These are phyloP conservation scores for Mesaphorura yosii DNA, from an alignment of 1,140 invertebrate genomes.

Conservation along the genomic window DNA sequence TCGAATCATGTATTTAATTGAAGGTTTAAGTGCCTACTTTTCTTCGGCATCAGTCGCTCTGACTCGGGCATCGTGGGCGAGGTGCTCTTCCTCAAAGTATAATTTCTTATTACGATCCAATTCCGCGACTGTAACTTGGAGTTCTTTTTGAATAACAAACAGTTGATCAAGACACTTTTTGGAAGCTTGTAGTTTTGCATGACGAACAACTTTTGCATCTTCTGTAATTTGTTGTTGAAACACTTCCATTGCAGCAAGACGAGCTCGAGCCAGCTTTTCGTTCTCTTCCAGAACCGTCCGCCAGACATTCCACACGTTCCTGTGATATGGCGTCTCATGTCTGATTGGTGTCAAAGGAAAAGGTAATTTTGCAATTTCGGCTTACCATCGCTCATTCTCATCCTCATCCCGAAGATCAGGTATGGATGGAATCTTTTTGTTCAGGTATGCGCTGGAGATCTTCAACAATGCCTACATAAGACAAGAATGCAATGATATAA, in stretches of 20 bases:
- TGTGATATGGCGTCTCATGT: slow-evolving; percentile 37
- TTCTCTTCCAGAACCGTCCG: slow-evolving; percentile 86
- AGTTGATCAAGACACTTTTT: slow-evolving; percentile 83
- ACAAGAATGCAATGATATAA: slow-evolving; percentile 6
- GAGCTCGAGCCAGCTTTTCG: slow-evolving; percentile 78
- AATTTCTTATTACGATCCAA: slow-evolving; percentile 88
- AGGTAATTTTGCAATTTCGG: slow-evolving; percentile 15
- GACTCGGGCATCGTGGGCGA: slow-evolving; percentile 83
- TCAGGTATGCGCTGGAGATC: slow-evolving; percentile 76
- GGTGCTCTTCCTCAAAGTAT: slow-evolving; percentile 90
- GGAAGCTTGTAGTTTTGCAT: slow-evolving; percentile 69
- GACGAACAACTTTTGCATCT: slow-evolving; percentile 70
- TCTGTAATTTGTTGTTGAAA: slow-evolving; percentile 89
- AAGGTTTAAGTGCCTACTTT: too few species aligned
- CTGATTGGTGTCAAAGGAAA: neutral
- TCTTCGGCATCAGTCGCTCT: slow-evolving; percentile 92
- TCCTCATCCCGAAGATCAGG: slow-evolving; percentile 76
- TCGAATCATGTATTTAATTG: too few species aligned
- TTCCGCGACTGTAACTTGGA: slow-evolving; percentile 73
- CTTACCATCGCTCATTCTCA: slow-evolving; percentile 76
- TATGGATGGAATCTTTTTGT: slow-evolving; percentile 82
- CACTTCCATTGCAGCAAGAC: slow-evolving; percentile 81
- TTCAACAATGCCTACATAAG: slow-evolving; percentile 65
- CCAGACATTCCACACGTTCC: slow-evolving; percentile 96
- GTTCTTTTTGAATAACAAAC: slow-evolving; percentile 74